phyloP scores from a whole-genome alignment of 1,140 invertebrate genomes.

The Danaus plexippus region DNA sequence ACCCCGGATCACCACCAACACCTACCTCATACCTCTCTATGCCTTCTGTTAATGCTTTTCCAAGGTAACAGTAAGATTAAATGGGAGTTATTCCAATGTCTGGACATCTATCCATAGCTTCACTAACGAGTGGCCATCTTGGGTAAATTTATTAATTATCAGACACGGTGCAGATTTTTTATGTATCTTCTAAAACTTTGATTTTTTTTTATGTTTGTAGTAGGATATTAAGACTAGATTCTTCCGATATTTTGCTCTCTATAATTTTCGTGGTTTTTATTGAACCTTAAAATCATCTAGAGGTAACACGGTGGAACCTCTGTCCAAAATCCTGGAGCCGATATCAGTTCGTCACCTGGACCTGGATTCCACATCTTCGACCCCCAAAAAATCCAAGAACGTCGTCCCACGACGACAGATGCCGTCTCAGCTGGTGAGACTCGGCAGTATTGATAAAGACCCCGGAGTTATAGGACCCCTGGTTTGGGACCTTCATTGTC shows the following conservation, averaged over 20 bases:
- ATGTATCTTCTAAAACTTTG: too few species aligned
- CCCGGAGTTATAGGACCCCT: constrained; percentile 87
- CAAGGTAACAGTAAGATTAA: constrained; percentile 49
- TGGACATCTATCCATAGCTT: too few species aligned
- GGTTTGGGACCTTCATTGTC: constrained; percentile 82
- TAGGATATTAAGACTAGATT: too few species aligned
- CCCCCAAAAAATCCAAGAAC: constrained; percentile 29
- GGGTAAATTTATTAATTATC: too few species aligned
- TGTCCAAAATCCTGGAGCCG: constrained; percentile 84
- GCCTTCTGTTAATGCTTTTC: constrained; percentile 85
- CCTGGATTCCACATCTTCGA: constrained; percentile 64
- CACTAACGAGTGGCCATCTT: too few species aligned
- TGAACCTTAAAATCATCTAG: constrained; percentile 43
- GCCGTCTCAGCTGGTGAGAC: constrained; percentile 61
- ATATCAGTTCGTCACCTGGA: constrained; percentile 78
- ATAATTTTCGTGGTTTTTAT: too few species aligned
- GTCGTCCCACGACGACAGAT: constrained; percentile 49
- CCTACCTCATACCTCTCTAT: constrained; percentile 85
- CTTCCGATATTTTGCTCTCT: too few species aligned
- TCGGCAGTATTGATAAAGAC: constrained; percentile 78
- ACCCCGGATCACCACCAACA: constrained; percentile 63
- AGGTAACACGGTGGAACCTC: constrained; percentile 79
- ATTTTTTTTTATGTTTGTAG: too few species aligned
- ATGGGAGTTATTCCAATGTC: too few species aligned
- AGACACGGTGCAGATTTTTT: too few species aligned